Conservation (phyloP, 2,888 invertebrate species). For the Cremastinae sp. region DNA sequence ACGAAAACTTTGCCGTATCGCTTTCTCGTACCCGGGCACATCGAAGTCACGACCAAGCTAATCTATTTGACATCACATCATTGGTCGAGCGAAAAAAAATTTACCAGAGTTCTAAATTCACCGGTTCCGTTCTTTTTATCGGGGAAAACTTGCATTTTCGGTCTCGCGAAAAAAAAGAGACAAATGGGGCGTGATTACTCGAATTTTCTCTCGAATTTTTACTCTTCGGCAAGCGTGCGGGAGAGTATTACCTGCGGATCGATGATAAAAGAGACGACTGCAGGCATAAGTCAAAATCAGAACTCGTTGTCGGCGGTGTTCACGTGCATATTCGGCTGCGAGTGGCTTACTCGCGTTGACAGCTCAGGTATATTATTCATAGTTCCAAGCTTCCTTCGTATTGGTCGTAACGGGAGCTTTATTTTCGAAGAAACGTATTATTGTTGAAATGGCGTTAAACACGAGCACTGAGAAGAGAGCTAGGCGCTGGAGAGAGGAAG, state of each 20-base stretch:
- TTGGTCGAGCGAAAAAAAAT: slow-evolving; percentile 13
- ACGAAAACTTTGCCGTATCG: slow-evolving; percentile 39
- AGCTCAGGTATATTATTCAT: not conserved
- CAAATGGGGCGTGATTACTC: not conserved
- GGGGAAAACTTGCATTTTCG: not conserved
- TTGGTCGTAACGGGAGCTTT: slow-evolving; percentile 34
- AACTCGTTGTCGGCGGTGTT: too few relatives aligned
- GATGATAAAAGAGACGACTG: too few relatives aligned
- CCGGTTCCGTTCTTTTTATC: not conserved
- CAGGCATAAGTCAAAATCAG: too few relatives aligned
- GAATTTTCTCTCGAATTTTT: too few relatives aligned
- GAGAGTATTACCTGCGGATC: too few relatives aligned
- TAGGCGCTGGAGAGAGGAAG: not conserved
- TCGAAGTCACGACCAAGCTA: slow-evolving; percentile 29
- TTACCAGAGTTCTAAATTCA: slow-evolving; percentile 11
- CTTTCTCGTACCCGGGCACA: slow-evolving; percentile 9
- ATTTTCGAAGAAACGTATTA: slow-evolving; percentile 34
- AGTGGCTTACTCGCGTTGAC: too few relatives aligned
- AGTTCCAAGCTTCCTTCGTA: not conserved
- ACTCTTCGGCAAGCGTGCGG: too few relatives aligned
- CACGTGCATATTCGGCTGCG: too few relatives aligned
- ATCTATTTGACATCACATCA: slow-evolving; percentile 39
- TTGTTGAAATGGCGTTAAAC: not conserved
- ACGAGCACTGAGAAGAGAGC: not conserved
- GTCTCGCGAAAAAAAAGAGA: not conserved